phyloP scores from a whole-genome alignment of 2,888 invertebrate genomes.

The Yponomeuta plumbellus region DNA sequence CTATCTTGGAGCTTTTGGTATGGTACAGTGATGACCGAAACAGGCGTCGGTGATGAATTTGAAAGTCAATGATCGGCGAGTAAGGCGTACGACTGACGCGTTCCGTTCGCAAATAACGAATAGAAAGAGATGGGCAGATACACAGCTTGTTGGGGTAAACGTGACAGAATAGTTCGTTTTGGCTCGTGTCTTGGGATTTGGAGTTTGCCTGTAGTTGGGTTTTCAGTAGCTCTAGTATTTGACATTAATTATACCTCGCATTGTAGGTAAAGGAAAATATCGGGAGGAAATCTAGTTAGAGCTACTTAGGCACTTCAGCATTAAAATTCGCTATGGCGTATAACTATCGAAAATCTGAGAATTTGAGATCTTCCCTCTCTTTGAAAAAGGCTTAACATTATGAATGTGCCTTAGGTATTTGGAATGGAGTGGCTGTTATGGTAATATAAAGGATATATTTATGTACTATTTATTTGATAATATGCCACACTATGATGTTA shows the following conservation, averaged over 20 bases:
- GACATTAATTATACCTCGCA: background rate
- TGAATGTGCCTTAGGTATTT: too few relatives aligned
- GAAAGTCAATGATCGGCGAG: slow-evolving; percentile 73
- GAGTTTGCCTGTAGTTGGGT: slow-evolving; percentile 18
- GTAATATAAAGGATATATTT: too few relatives aligned
- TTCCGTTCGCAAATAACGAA: slow-evolving; percentile 31
- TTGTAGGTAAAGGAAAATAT: too few relatives aligned
- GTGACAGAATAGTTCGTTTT: slow-evolving; percentile 40
- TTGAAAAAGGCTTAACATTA: too few relatives aligned
- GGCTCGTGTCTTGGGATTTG: slow-evolving; percentile 55
- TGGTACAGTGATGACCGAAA: background rate
- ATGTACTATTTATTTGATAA: too few relatives aligned
- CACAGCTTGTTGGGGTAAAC: slow-evolving; percentile 26
- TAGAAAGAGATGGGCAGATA: slow-evolving; percentile 38
- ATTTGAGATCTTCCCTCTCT: too few relatives aligned
- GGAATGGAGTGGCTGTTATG: too few relatives aligned
- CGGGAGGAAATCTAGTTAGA: too few relatives aligned
- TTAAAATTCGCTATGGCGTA: too few relatives aligned
- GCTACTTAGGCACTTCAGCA: too few relatives aligned
- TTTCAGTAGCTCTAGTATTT: slow-evolving; percentile 41
- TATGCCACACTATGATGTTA: too few relatives aligned
- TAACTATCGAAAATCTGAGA: too few relatives aligned
- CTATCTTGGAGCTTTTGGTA: background rate
- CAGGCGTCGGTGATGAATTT: slow-evolving; percentile 26
- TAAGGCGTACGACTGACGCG: slow-evolving; percentile 56